phyloP scores from a whole-genome alignment of 2,888 invertebrate species.

The Epistrophella euchroma region DNA sequence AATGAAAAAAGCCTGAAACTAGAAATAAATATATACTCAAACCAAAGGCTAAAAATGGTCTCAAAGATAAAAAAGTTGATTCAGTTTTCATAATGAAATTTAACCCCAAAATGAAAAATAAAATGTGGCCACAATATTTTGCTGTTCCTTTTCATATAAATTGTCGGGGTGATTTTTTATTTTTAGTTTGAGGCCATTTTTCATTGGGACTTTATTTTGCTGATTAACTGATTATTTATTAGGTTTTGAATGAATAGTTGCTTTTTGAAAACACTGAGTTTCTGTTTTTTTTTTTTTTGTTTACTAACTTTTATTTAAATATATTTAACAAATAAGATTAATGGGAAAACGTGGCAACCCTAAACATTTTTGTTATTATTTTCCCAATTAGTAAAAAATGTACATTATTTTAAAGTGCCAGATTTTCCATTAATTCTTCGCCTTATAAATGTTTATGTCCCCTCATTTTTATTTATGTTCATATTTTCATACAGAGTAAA shows the following conservation, averaged over 20 bases:
- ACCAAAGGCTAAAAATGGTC: too few relatives aligned
- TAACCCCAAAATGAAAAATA: too few relatives aligned
- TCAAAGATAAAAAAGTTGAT: too few relatives aligned
- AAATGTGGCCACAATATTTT: too few relatives aligned
- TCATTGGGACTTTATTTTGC: too few relatives aligned
- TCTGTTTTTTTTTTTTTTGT: background rate
- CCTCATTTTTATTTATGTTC: background rate
- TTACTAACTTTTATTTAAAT: background rate
- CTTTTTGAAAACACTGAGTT: slow-evolving; percentile 52
- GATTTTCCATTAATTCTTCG: slow-evolving; percentile 63
- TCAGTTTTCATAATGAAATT: too few relatives aligned
- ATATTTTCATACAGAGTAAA: background rate
- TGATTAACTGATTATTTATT: background rate
- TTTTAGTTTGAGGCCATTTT: too few relatives aligned
- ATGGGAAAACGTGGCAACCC: slow-evolving; percentile 77
- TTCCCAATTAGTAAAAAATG: slow-evolving; percentile 49
- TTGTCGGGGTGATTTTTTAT: too few relatives aligned
- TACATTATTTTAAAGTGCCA: slow-evolving; percentile 46
- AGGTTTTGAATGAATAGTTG: slow-evolving; percentile 25
- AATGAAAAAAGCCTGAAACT: too few relatives aligned
- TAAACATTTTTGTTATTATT: slow-evolving; percentile 62
- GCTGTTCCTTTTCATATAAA: too few relatives aligned
- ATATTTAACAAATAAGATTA: too few relatives aligned
- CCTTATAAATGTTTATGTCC: background rate
- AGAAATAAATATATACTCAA: too few relatives aligned